Base-by-base conservation (phyloP, 2,113 vertebrate genomes). In the Nettapus auritus region DNA sequence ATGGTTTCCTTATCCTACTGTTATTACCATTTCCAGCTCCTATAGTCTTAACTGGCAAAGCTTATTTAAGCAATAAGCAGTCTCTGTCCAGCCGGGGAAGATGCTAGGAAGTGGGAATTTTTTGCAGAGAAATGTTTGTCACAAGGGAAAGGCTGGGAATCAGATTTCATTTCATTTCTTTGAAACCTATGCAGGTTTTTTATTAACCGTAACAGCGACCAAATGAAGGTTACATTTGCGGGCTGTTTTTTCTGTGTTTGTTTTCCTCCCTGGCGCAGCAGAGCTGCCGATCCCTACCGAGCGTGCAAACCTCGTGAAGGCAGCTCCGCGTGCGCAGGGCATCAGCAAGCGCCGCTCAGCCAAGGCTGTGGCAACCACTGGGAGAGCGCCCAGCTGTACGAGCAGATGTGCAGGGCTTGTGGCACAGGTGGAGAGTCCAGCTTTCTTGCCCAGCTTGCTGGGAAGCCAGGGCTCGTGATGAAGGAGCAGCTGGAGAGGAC, bases 271-370 rank as follows among this genome's bases (percentile, higher is more conserved):
- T n/a, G 48, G 36, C 12, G 25, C 13, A 40, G n/a, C 31, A 17
- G 29, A 40, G 17, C 19, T 75, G 20, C 3, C 68, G 74, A 53
- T 36, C 40, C 10, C 12, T 38, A 2, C 13, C 16, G 8, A 34
- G 8, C 2, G 4, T 25, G 19, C 26, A 70, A 25, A 77, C 34
- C 29, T n/a, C 22, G 5, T 29, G 44, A 40, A 78, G 80, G 68
- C 52, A 67, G 36, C 13, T n/a, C 0, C 0, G 25, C 28, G 29
- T 20, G 13, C 1, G 1, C 4, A 1, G 56, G 11, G 42, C 13
- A 50, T 50, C 36, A 23, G 22, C 17, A 16, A 26, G 33, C 4
- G 2, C 2, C 5, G 36, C 9, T 40, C 18, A 16, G 33, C 63
- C 52, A 59, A 16, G 44, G 22, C 34, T 64, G 21, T 60, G n/a